Evolutionary conservation across 2,888 invertebrate species (phyloP).

Genomic region (Macaria liturata): DNA sequence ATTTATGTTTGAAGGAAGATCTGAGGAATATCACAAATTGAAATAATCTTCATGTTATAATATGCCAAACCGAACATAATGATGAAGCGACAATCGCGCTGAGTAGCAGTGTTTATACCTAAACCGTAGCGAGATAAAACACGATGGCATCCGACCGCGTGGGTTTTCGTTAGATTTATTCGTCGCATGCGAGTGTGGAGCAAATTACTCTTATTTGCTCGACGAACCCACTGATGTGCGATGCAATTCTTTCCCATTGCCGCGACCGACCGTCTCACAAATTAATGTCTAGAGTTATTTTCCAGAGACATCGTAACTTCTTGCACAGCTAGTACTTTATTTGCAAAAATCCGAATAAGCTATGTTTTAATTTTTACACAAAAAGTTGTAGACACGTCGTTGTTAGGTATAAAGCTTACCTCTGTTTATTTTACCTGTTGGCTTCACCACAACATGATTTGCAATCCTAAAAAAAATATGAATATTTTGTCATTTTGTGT

Average conservation of each 20-base stretch:
- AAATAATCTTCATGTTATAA: too few relatives aligned
- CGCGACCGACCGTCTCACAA: slow-evolving; percentile 12
- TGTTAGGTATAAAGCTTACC: too few relatives aligned
- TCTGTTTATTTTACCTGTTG: slow-evolving; percentile 11
- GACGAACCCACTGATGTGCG: slow-evolving; percentile 29
- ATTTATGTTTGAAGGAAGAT: too few relatives aligned
- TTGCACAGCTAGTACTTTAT: too few relatives aligned
- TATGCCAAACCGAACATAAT: too few relatives aligned
- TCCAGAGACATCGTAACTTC: too few relatives aligned
- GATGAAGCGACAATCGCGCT: too few relatives aligned
- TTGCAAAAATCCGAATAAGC: too few relatives aligned
- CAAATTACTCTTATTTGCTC: slow-evolving; percentile 57
- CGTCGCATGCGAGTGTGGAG: slow-evolving; percentile 47
- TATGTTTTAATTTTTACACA: too few relatives aligned
- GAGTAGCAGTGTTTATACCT: background rate
- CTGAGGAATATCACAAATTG: too few relatives aligned
- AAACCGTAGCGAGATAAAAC: slow-evolving; percentile 2
- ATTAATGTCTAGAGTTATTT: slow-evolving; percentile 19
- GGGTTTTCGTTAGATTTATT: slow-evolving; percentile 50
- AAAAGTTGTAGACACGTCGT: too few relatives aligned
- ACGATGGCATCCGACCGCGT: slow-evolving; percentile 37
- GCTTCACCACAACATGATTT: slow-evolving; percentile 1
- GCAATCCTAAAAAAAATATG: slow-evolving; percentile 20
- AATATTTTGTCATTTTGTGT: slow-evolving; percentile 17
- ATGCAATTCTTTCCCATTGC: slow-evolving; percentile 40